Evolutionary conservation across 2,888 invertebrate species (phyloP).

Genomic region (Troides helena): DNA sequence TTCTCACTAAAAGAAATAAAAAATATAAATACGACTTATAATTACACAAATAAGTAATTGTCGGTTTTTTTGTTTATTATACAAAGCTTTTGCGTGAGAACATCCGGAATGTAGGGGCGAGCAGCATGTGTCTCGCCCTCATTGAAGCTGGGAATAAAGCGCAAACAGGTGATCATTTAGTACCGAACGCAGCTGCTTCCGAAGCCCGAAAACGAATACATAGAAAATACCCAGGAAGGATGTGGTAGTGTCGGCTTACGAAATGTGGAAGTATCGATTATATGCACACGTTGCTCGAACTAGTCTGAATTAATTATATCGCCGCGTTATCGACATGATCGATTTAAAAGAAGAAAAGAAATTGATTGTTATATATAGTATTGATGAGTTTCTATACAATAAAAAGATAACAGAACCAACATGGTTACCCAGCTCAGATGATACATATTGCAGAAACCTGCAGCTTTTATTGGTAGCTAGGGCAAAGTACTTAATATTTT

Average conservation of each 20-base stretch:
- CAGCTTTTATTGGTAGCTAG: no score
- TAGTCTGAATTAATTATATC: not conserved
- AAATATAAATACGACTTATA: not conserved
- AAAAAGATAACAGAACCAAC: no score
- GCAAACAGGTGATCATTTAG: slow-evolving; percentile 54
- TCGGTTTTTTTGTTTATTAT: slow-evolving; percentile 30
- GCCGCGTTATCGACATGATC: no score
- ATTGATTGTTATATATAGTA: no score
- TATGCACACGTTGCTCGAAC: slow-evolving; percentile 3
- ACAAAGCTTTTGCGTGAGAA: slow-evolving; percentile 64
- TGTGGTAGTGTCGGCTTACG: slow-evolving; percentile 43
- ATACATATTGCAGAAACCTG: no score
- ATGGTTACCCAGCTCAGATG: no score
- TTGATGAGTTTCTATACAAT: no score
- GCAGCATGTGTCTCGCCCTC: slow-evolving; percentile 37
- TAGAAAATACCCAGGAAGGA: slow-evolving; percentile 50
- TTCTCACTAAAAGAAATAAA: not conserved
- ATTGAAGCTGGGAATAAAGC: slow-evolving; percentile 50
- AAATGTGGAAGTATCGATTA: slow-evolving; percentile 15
- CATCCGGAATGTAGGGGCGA: slow-evolving; percentile 53
- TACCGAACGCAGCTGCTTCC: slow-evolving; percentile 57
- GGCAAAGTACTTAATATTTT: no score
- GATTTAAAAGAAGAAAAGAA: no score
- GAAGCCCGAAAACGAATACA: slow-evolving; percentile 54
- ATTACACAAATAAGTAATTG: not conserved